phyloP scores from a whole-genome alignment of 2,888 invertebrate species.

The Gibbula magus region DNA sequence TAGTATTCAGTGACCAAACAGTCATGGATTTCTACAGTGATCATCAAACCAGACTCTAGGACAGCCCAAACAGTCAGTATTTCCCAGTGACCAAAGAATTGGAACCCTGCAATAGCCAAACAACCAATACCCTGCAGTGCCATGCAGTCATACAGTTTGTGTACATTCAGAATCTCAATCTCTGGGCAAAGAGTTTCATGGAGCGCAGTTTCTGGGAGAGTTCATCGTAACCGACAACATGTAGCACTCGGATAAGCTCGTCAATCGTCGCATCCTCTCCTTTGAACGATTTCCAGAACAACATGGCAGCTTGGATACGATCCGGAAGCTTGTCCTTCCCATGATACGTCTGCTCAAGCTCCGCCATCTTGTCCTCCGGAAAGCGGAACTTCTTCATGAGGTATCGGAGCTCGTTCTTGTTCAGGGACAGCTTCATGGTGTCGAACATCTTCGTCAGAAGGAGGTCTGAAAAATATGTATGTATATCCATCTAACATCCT shows the following conservation, averaged over 20 bases:
- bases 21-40: no score
- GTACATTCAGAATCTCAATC: slow-evolving; percentile 51
- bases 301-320: slow-evolving; percentile 60
- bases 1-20: no score
- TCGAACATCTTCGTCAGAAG: slow-evolving; percentile 67
- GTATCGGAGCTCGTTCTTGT: slow-evolving; percentile 69
- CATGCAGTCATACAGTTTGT: neutral
- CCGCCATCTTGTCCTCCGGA: slow-evolving; percentile 66
- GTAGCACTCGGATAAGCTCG: slow-evolving; percentile 68
- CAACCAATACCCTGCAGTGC: neutral
- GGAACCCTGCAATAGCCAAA: no score
- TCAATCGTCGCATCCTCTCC: slow-evolving; percentile 65
- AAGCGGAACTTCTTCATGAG: slow-evolving; percentile 69
- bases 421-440: slow-evolving; percentile 59
- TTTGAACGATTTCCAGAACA: slow-evolving; percentile 65
- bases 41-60: no score
- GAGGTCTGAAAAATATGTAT: slow-evolving; percentile 54
- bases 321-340: slow-evolving; percentile 68
- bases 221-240: slow-evolving; percentile 66
- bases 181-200: slow-evolving; percentile 66
- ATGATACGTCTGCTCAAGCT: slow-evolving; percentile 66
- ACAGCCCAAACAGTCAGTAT: no score
- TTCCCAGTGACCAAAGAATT: no score
- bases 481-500: no score
- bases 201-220: slow-evolving; percentile 54